Base-by-base conservation (phyloP, 1,140 invertebrate genomes). In the Thaumatotibia leucotreta region DNA sequence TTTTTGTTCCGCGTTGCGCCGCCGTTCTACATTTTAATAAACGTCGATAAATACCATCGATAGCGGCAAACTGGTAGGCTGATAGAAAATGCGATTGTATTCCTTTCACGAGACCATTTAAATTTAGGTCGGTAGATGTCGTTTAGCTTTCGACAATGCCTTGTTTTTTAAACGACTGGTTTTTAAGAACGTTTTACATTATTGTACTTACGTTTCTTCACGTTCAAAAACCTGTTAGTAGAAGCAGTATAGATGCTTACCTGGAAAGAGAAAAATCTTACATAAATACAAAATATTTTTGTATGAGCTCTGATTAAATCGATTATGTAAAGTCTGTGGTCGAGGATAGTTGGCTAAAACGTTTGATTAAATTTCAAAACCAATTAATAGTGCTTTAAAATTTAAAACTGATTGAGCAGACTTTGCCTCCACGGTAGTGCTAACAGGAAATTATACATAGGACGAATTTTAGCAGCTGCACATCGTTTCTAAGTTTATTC, bases 1-100 rank as follows among this genome's bases (percentile, higher is more conserved):
- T 58, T 58, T 58, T 58, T 58, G 52, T 58, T 58, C 52, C 52
- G 52, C 52, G 52, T 58, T 58, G 52, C 52, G 52, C 52, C 52
- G 52, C n/a, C 14, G 52, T 14, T 24, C 52, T 58, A 58, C 24
- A 58, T 58, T 58, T 58, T 27, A 58, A 27, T 58, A 27, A 58
- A 58, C 23, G 23, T 27, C 52, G 24, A 27, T 27, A 58, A 27
- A 58, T 58, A 29, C 23, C 20, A 45, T 45, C 9, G 39, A 45
- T 45, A 45, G 39, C 17, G 17, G 39, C 20, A 45, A 45, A 45
- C 39, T 45, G 39, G 39, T 45, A 45, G 39, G 39, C 39, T 20
- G 39, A 45, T 45, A 45, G 39, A 45, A 45, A 45, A 45, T 17
- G n/a, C 39, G 17, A 45, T 20, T 45, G 35, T 45, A 20, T 45